A percentile compares a stretch with the other conserved stretches of the same genome.
phyloP scores from a whole-genome alignment of 2,888 invertebrate genomes.

The Proisotoma minuta region DNA sequence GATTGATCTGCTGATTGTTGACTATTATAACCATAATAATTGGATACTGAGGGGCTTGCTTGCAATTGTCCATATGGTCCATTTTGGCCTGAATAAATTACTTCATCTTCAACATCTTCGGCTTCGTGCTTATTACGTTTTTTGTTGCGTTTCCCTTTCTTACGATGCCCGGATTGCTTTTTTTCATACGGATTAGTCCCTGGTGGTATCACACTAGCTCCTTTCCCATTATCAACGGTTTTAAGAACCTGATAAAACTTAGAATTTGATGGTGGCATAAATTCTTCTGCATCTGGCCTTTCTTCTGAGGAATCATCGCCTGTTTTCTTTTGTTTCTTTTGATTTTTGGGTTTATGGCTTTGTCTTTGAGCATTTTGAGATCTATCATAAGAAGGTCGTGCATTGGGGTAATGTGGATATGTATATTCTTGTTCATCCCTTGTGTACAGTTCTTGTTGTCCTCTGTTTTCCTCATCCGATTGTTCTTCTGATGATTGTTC shows the following conservation, averaged over 20 bases:
- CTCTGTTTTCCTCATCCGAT: constrained; percentile 13
- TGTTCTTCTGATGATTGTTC: constrained; percentile 23
- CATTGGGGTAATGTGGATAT: neutral
- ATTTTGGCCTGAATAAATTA: no score
- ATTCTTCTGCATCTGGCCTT: neutral
- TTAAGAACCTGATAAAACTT: neutral
- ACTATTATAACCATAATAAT: neutral
- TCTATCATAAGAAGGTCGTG: constrained; percentile 13
- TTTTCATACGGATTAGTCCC: no score
- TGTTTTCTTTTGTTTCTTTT: neutral
- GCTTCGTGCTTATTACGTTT: constrained; percentile 11
- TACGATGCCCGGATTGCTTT: no score
- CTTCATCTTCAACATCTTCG: constrained; percentile 10
- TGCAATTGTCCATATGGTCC: neutral
- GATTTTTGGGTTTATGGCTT: neutral
- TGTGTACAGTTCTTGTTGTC: neutral
- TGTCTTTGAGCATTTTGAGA: neutral
- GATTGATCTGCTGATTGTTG: constrained; percentile 10
- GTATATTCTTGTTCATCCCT: neutral
- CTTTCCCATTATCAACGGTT: constrained; percentile 2
- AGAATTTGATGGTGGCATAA: neutral
- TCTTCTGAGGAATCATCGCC: constrained; percentile 6
- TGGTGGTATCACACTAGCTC: neutral
- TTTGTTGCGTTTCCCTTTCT: neutral
- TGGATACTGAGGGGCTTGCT: neutral